These are phyloP conservation scores for Corythornis vintsioides DNA, from an alignment of 2,113 vertebrate genomes.

Conservation along the genomic window DNA sequence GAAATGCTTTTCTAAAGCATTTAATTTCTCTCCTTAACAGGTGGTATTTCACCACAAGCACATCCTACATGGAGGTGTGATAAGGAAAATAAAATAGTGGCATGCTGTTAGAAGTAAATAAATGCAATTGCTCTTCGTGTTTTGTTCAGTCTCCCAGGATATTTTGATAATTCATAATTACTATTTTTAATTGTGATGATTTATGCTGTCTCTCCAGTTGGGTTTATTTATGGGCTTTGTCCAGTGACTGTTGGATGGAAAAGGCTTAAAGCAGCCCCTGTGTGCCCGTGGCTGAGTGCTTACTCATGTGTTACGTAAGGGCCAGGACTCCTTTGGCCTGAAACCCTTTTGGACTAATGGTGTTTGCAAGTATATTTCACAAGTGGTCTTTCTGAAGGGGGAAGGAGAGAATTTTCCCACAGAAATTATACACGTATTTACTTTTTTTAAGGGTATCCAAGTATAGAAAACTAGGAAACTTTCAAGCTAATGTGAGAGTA, in stretches of 20 bases:
- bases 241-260: not conserved
- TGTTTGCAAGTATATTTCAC: not conserved
- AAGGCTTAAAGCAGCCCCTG: not conserved
- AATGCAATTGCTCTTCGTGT: not conserved
- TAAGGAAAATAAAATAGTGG: not conserved
- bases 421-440: not conserved
- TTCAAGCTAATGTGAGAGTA: not conserved
- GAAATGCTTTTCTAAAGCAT: not conserved
- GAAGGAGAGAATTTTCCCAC: not conserved
- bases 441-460: not conserved
- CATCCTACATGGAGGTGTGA: not conserved
- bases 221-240: not conserved
- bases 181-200: not conserved
- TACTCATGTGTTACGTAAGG: not conserved
- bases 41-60: not conserved
- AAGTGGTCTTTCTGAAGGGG: not conserved
- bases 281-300: not conserved
- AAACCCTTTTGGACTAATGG: not conserved
- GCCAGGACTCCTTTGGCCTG: not conserved
- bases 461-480: not conserved
- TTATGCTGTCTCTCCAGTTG: not conserved
- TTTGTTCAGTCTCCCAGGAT: not conserved
- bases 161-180: not conserved
- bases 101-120: not conserved
- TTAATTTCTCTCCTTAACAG: slow-evolving; percentile 4